phyloP scores from a whole-genome alignment of 2,888 invertebrate genomes.

The Stenoptilia bipunctidactyla region DNA sequence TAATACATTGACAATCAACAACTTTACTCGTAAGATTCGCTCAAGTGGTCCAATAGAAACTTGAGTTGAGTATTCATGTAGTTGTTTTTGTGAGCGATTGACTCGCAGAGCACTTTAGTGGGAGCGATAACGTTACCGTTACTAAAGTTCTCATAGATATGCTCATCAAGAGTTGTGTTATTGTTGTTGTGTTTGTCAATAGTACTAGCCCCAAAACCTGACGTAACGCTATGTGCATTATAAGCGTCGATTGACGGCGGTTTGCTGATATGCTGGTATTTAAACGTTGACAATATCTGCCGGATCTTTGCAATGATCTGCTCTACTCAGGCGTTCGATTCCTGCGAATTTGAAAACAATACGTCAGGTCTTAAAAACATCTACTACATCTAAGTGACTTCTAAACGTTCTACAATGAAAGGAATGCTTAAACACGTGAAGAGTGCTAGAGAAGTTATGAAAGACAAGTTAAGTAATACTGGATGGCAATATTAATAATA shows the following conservation, averaged over 20 bases:
- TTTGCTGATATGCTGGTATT: conserved; percentile 73
- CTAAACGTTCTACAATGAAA: conserved; percentile 44
- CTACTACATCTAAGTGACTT: conserved; percentile 47
- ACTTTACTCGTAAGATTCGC: conserved; percentile 75
- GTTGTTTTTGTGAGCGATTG: conserved; percentile 60
- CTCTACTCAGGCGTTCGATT: conserved; percentile 92
- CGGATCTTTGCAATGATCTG: conserved; percentile 88
- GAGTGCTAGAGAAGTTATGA: conserved; percentile 27
- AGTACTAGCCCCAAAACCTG: conserved; percentile 49
- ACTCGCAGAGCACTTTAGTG: conserved; percentile 56
- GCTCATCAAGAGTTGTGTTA: conserved; percentile 31
- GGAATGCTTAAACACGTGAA: conserved; percentile 37
- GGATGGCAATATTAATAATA: background rate
- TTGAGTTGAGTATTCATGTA: conserved; percentile 68
- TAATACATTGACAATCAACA: conserved; percentile 46
- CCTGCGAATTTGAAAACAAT: conserved; percentile 72
- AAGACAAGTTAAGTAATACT: conserved; percentile 18
- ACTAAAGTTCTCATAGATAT: conserved; percentile 49
- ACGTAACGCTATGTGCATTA: conserved; percentile 45
- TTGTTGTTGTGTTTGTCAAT: conserved; percentile 45
- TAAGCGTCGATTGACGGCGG: conserved; percentile 62
- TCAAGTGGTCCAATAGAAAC: conserved; percentile 75
- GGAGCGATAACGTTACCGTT: conserved; percentile 64
- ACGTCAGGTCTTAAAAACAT: conserved; percentile 42
- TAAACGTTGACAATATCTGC: conserved; percentile 82